These are phyloP conservation scores for Poecilia latipinna DNA, from an alignment of 2,113 vertebrate species.

Conservation along the genomic window DNA sequence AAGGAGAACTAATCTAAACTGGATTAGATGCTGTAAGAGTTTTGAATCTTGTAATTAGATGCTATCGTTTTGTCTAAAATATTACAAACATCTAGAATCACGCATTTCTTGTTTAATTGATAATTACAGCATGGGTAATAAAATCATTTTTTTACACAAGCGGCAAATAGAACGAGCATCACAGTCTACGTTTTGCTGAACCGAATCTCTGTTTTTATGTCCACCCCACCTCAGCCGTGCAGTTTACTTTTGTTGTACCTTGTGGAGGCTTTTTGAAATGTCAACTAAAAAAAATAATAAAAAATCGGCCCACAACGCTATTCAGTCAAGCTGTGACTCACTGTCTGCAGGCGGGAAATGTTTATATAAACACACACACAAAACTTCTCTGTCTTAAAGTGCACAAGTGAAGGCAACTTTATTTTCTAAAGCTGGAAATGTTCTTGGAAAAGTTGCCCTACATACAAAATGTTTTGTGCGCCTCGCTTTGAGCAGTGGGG, in stretches of 20 bases:
- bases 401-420: background rate
- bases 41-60: background rate
- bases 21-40: no score
- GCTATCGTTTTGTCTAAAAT: background rate
- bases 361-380: constrained; percentile 9
- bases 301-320: constrained; percentile 9
- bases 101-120: no score
- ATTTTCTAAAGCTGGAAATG: background rate
- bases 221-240: background rate
- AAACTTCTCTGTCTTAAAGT: background rate
- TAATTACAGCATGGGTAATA: no score
- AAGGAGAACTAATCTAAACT: no score
- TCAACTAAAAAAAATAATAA: constrained; percentile 9
- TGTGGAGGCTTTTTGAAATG: constrained; percentile 17
- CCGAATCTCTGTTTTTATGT: constrained; percentile 12
- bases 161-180: no score
- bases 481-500: background rate
- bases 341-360: background rate
- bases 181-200: background rate
- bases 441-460: background rate
- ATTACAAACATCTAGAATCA: background rate
- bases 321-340: background rate
- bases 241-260: constrained; percentile 12
- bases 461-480: background rate
- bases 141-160: no score